phyloP scores from a whole-genome alignment of 2,888 invertebrate genomes.

The Drosophila glabriapex region DNA sequence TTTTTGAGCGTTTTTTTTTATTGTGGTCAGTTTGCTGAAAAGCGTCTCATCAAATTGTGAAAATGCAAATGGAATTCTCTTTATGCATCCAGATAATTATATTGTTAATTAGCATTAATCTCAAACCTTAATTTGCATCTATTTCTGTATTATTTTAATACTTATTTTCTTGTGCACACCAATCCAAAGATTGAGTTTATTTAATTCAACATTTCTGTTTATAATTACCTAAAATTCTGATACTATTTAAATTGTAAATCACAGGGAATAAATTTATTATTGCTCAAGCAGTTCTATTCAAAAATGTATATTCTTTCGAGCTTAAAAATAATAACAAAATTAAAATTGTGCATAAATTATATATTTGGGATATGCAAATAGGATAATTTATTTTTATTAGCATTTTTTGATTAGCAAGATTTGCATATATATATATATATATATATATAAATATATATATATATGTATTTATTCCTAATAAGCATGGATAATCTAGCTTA shows the following conservation, averaged over 20 bases:
- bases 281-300: too few species aligned
- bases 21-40: constrained; percentile 9
- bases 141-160: too few species aligned
- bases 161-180: not conserved
- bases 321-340: not conserved
- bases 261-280: not conserved
- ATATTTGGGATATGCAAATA: not conserved
- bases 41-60: not conserved
- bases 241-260: not conserved
- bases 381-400: not conserved
- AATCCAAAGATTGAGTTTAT: not conserved
- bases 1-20: constrained; percentile 2
- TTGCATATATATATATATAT: not conserved
- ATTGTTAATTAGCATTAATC: not conserved
- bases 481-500: not conserved
- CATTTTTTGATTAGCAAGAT: not conserved
- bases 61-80: not conserved
- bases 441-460: not conserved
- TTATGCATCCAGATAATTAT: not conserved
- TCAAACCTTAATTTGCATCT: not conserved
- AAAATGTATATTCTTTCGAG: not conserved
- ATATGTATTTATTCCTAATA: not conserved
- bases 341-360: not conserved
- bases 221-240: not conserved
- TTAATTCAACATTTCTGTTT: not conserved